Conservation (phyloP, 2,797 vertebrate genomes). For the Loris lydekkerianus region DNA sequence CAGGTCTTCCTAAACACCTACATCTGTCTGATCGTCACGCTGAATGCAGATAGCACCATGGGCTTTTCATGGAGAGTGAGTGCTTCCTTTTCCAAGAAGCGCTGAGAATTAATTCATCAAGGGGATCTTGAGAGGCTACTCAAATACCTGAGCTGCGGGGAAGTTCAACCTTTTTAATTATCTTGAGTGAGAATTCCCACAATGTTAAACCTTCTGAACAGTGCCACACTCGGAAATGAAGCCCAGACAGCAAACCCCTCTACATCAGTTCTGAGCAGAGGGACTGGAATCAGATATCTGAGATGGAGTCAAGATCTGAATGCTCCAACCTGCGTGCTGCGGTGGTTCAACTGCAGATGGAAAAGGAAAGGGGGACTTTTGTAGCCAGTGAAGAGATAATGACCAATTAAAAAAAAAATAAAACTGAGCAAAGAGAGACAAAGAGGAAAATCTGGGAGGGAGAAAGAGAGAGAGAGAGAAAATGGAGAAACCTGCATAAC, state of each 20-base stretch:
- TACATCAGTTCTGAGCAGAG: not conserved
- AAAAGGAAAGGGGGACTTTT: not conserved
- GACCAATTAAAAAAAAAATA: not conserved
- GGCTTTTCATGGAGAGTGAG: not conserved
- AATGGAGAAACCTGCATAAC: not conserved
- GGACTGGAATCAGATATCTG: not conserved
- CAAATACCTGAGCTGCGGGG: not conserved
- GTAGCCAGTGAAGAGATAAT: not conserved
- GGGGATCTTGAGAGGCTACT: not conserved
- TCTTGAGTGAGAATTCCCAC: slow-evolving; percentile 16
- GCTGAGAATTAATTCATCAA: not conserved
- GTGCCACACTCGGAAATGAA: not conserved
- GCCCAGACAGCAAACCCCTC: not conserved
- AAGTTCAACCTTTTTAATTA: slow-evolving; percentile 43
- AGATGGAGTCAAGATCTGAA: not conserved
- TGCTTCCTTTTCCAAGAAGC: not conserved
- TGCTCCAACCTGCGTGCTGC: fast-evolving
- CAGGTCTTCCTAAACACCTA: not conserved
- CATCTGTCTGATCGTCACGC: not conserved
- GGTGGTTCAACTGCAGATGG: fast-evolving
- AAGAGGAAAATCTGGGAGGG: not conserved
- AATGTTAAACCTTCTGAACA: not conserved
- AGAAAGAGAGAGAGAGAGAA: not conserved
- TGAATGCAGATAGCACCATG: not conserved
- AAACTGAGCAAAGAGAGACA: not conserved